Evolutionary conservation across 2,797 vertebrate species (phyloP), one percentile per base, ranked within the genome.

Genomic region (Remorina albescens): DNA sequence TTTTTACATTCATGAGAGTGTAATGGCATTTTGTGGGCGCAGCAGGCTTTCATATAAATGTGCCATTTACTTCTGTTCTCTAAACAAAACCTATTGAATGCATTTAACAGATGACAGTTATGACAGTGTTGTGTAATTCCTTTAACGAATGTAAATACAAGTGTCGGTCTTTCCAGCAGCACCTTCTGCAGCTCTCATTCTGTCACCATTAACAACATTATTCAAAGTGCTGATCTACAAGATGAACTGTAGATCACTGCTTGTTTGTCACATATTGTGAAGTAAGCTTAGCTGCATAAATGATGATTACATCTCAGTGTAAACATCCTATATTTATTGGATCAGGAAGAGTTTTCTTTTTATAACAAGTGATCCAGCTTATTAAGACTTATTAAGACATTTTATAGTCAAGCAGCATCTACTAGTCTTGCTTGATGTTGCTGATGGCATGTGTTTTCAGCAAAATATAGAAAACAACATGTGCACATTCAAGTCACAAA

Each of bases 111-210:
- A 69, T 56, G 54, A 39, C 21, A 62, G 6, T 30, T 70, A 5
- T 30, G 26, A 37, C 30, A 36, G 42, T 49, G 41, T 46, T 60
- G 21, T 46, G 16, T 51, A 3, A 28, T 51, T 28, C 11, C 49
- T 26, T 44, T 28, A 36, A 74, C 11, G 34, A 11, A 16, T 10
- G 25, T 72, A 54, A 68, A 61, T 51, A 71, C 13, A 62, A 23
- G 28, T 57, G 67, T 71, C 23, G 19, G 25, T 71, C 58, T 53
- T 8, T 11, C 41, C 50, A 25, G 55, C 37, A 41, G 16, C 36
- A 63, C 42, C 32, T 53, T 53, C n/a, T 36, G 41, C 21, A 41
- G 58, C 10, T 65, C 41, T 54, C n/a, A 19, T 32, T 30, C 6
- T 46, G 59, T 16, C 6, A 42, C 36, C 7, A 1, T 49, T 30